Base-by-base conservation (phyloP, 2,888 invertebrate species). In the Tridacna gigas region DNA sequence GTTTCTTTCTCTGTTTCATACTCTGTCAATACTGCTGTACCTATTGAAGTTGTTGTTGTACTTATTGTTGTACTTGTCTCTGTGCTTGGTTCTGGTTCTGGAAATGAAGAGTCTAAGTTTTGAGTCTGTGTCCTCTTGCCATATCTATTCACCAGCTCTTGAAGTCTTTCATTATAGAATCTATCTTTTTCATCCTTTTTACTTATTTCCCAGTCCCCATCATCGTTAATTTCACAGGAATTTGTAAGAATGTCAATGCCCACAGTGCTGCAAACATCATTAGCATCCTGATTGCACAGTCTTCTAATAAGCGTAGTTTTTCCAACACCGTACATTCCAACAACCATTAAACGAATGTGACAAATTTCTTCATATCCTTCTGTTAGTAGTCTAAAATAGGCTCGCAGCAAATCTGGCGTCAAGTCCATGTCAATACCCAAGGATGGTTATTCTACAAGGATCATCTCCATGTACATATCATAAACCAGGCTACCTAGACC, bases 291-390 rank as follows among this genome's bases (percentile, higher is more conserved):
- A 9, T n/a, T 20, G 45, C 67, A 67, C 0, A 67, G 67, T 20
- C 67, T 15, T 67, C 67, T 37, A 4, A 82, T 63, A 20, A 85
- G 77, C 25, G 77, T 69, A 13, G 85, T 85, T 77, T 85, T 85
- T 48, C 85, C 85, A 22, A 82, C 85, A 56, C 65, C 74, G 80
- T 77, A 85, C 85, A 82, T 82, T 15, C 85, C 85, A 7, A 85
- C 78, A 15, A 85, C 71, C 85, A 85, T 85, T 3, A 85, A 22
- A 48, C 85, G 48, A 22, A 85, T 80, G 69, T 77, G 71, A 28
- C 51, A 63, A 0, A 79, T 74, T 26, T 45, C 22, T 65, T 82
- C 77, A n/a, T n/a, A 28, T 22, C 79, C 85, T 67, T 77, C 28
- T 22, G n/a, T 78, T 2, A 85, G 28, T 22, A 67, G 77, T 18